Base-by-base conservation (phyloP, 2,113 vertebrate species). In the Nerophis ophidion region DNA sequence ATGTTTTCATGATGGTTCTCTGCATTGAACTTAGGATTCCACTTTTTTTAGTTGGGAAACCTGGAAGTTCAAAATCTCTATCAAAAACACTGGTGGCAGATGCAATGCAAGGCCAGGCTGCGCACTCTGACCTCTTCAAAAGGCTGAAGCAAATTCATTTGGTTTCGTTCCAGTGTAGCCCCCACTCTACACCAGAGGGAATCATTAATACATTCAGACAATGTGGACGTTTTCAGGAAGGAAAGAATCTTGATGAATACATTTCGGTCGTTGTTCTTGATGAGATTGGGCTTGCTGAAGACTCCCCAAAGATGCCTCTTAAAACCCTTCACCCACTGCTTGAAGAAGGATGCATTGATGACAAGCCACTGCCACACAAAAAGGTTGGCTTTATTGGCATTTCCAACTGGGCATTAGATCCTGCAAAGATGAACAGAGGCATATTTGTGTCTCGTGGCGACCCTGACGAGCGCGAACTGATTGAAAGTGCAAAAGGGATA, bases 361-460 rank as follows among this genome's bases (percentile, higher is more conserved):
- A 98, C 9, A 84, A 91, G 12, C 93, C 93, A 0, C 83, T 92
- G 54, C 93, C 93, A 17, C 93, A 98, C 87, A 95, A 92, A 65
- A 97, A 97, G 50, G 96, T 99, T 11, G 96, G 95, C 70, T 98
- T 99, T 57, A 82, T 99, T 0, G 96, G 97, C 0, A 99, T 99
- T 68, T 99, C 97, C 65, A 99, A 99, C 81, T 99, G 97, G 97
- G 95, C 97, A 1, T 84, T 99, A 60, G 97, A 99, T 72, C 97
- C 97, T 0, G 97, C 97, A 72, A 99, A 99, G 58, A 99, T 99
- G 97, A 99, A 99, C 84, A 84, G 97, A 71, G 97, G 97, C 15
- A 93, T 99, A 57, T 98, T 96, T 66, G 96, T 99, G 49, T 95
- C 95, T 0, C 93, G 96, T 0, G 92, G 94, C n/a, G 92, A 93